Base-by-base conservation (phyloP, 2,888 invertebrate species). In the Limnephilus lunatus region DNA sequence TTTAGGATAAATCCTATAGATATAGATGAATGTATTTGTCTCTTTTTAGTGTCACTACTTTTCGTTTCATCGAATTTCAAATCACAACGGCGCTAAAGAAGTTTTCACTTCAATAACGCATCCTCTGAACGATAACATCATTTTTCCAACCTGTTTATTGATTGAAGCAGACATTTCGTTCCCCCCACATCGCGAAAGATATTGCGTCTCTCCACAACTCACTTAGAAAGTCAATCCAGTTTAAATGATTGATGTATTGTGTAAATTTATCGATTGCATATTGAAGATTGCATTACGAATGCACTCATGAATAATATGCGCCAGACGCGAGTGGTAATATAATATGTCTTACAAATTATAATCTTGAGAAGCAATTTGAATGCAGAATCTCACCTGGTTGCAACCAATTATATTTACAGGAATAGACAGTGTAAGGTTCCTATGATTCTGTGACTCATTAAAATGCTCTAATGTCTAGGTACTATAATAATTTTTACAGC, bases 191-290 rank as follows among this genome's bases (percentile, higher is more conserved):
- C 68, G 68, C 68, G 25, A 68, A 68, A 68, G 25, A 68, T 68
- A 68, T 68, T 68, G 68, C 68, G 68, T 68, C 68, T 68, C 68
- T 68, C 68, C 68, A 68, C 68, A 68, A 68, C 68, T 68, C 68
- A 35, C 83, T 35, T 35, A 83, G 83, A 83, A 83, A 83, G 83
- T 83, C 32, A 83, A 83, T 83, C 83, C 83, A 83, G 83, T 35
- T 83, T 35, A 35, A 68, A 32, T 83, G 83, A 83, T 83, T 35
- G 83, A 83, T 83, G 32, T 32, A 83, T 83, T 83, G 83, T 25
- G 19, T 83, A 25, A 32, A 83, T 32, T 83, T 35, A 25, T 83
- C 35, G 32, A 35, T 83, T 83, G 83, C 83, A 32, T 83, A 83
- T 35, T 31, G 35, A 35, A 32, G 32, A 83, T 83, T 31, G 83